Evolutionary conservation across 1,140 invertebrate genomes (phyloP), one percentile per base, ranked within the genome.

Genomic region (Cyclina sinensis): DNA sequence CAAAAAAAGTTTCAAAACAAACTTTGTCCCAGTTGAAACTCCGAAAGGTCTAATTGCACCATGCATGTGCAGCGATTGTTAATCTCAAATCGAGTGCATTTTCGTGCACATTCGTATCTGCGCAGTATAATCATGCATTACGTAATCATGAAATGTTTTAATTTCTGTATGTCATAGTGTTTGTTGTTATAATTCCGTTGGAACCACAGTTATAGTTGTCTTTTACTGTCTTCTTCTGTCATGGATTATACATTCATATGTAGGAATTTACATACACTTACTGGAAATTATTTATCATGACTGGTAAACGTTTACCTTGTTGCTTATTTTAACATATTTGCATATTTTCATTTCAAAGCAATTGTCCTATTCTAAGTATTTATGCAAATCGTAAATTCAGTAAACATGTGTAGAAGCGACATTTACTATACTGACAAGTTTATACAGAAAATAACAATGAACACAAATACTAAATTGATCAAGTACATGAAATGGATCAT

Each of bases 61-160:
- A 35, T 78, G 74, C 74, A 78, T 37, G 35, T 78, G 74, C 74
- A 54, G 46, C 35, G n/a, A 48, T 48, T 11, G 46, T 51, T 78
- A 54, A 78, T 78, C 74, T 78, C 39, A 12, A n/a, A 70, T 43
- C 46, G 74, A 51, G 74, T 78, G 74, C 74, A 78, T 78, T 54
- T 54, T 78, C 74, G 74, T 78, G 74, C 74, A 78, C 74, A 78
- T 78, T 78, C 27, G 27, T 35, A 51, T 39, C 74, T 78, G 48
- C 74, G 74, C 74, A 78, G 74, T 78, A 78, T 39, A 21, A 51
- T 78, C 74, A 78, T 78, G 74, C 74, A 78, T 78, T 78, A 46
- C 74, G 48, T 24, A 78, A 78, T 78, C 74, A 78, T 54, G 46
- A 51, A 78, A 54, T 51, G 74, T 78, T 74, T 78, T 51, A 78